Conservation (phyloP, 2,113 vertebrate genomes). For the Puntigrus tetrazona region DNA sequence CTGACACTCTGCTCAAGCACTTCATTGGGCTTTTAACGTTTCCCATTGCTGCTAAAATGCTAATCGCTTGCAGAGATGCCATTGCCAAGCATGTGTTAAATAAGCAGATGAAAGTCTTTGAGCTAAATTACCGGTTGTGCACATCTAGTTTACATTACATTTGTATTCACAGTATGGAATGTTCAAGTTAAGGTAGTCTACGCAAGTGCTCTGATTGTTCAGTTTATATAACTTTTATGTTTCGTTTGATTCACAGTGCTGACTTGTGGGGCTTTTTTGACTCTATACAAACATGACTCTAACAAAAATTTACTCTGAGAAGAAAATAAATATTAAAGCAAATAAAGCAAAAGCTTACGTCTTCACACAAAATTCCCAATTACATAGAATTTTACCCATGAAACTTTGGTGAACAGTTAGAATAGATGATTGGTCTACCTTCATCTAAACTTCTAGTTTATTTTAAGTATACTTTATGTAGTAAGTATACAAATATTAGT, state of each 20-base stretch:
- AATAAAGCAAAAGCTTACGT: background rate
- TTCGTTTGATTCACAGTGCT: background rate
- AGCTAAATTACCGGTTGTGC: background rate
- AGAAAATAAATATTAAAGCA: too few species aligned
- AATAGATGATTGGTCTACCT: too few species aligned
- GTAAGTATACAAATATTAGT: too few species aligned
- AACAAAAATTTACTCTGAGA: background rate
- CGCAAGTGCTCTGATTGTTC: background rate
- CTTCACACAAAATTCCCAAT: background rate
- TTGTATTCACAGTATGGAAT: background rate
- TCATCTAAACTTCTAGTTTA: too few species aligned
- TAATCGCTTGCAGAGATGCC: constrained; percentile 18
- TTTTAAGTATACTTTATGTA: too few species aligned
- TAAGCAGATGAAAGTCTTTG: constrained; percentile 13
- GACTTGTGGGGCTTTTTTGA: background rate
- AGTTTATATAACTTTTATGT: background rate
- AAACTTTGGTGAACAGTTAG: too few species aligned
- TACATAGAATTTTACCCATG: background rate
- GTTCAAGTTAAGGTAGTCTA: background rate
- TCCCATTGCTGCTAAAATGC: constrained; percentile 35
- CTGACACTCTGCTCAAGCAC: constrained; percentile 61
- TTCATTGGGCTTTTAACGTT: constrained; percentile 63
- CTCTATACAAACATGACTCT: background rate
- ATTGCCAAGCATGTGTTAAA: constrained; percentile 9
- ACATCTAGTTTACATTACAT: background rate